Evolutionary conservation across 2,797 vertebrate genomes (phyloP).

Genomic region (Phataginus tetradactyla): DNA sequence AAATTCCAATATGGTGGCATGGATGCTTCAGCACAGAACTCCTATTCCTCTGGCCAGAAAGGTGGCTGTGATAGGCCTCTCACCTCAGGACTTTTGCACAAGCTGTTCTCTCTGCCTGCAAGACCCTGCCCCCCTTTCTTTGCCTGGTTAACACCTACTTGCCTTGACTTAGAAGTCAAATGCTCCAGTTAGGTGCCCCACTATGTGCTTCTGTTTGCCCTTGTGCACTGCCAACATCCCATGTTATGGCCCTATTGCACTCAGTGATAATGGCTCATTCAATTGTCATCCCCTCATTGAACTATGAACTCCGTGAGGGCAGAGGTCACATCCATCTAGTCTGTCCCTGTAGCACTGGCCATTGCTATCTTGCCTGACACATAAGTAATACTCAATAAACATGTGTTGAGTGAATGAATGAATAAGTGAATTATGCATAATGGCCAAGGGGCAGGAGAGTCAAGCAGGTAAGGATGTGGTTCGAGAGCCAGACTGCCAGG

Average conservation of each 20-base stretch:
- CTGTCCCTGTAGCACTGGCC: background rate
- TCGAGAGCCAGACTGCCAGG: background rate
- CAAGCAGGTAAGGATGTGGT: background rate
- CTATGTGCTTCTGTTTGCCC: background rate
- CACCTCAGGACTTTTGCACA: background rate
- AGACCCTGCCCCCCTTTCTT: background rate
- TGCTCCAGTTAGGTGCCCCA: background rate
- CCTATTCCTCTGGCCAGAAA: background rate
- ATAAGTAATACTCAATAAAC: background rate
- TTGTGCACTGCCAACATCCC: rapidly evolving
- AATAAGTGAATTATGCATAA: background rate
- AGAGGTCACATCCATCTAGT: background rate
- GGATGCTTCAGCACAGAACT: background rate
- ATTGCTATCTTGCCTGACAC: background rate
- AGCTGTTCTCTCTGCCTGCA: background rate
- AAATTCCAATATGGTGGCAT: rapidly evolving
- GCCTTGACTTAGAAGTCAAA: background rate
- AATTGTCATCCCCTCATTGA: rapidly evolving
- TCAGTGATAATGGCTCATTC: background rate
- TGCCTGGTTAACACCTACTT: background rate
- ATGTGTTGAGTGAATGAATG: background rate
- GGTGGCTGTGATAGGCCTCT: background rate
- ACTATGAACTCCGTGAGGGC: background rate
- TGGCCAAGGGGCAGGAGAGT: background rate
- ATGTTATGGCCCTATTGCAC: background rate